Conservation (phyloP, 2,888 invertebrate species). For the Sisyra nigra region DNA sequence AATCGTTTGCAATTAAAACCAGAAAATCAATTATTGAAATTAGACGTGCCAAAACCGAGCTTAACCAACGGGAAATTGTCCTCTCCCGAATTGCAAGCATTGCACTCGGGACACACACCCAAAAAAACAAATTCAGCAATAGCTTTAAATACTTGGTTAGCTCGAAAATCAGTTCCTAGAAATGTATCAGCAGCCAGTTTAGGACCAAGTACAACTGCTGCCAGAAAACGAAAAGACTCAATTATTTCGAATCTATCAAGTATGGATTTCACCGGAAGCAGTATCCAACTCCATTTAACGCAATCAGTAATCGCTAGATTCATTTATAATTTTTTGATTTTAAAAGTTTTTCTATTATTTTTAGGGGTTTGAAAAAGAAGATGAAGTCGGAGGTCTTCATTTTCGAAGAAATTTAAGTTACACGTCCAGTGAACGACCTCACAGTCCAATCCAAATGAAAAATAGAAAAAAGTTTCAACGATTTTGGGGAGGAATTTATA, state of each 20-base stretch:
- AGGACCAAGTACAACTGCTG: slow-evolving; percentile 18
- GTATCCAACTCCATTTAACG: slow-evolving; percentile 50
- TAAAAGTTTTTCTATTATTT: slow-evolving; percentile 15
- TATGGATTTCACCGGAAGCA: slow-evolving; percentile 60
- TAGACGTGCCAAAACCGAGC: slow-evolving; percentile 26
- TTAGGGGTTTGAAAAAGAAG: slow-evolving; percentile 30
- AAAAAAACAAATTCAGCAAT: background rate
- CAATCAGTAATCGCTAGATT: slow-evolving; percentile 30
- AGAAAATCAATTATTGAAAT: slow-evolving; percentile 27
- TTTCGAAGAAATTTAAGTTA: slow-evolving; percentile 2
- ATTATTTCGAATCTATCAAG: slow-evolving; percentile 55
- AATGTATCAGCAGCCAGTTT: slow-evolving; percentile 28
- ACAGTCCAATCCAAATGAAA: slow-evolving; percentile 3
- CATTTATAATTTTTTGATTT: no score
- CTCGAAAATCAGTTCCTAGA: slow-evolving; percentile 20
- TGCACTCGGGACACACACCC: background rate
- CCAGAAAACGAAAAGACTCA: slow-evolving; percentile 42
- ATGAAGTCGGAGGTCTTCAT: slow-evolving; percentile 4
- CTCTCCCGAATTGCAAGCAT: background rate
- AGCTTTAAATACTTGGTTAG: slow-evolving; percentile 1
- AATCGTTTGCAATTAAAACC: slow-evolving; percentile 13
- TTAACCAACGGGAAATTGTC: background rate
- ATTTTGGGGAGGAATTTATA: slow-evolving; percentile 31
- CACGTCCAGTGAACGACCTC: background rate
- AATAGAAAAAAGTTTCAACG: background rate